Evolutionary conservation across 1,140 invertebrate genomes (phyloP).

Genomic region (Drosophila kanapiae): DNA sequence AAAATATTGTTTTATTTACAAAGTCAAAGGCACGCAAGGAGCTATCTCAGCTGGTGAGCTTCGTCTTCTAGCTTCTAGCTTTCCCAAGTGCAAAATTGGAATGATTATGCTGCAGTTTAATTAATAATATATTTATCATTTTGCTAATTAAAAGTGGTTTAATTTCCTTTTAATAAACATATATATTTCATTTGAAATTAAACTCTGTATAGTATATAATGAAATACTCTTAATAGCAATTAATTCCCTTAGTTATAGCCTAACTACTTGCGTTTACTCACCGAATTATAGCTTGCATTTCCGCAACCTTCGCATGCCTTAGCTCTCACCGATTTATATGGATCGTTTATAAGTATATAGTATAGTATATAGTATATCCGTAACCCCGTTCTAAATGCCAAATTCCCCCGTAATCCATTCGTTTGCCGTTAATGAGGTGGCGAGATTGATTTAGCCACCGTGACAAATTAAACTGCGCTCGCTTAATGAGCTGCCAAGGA

Average conservation of each 20-base stretch:
- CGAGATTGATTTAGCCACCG: slow-evolving; percentile 62
- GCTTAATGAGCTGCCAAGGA: slow-evolving; percentile 69
- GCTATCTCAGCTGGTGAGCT: not conserved
- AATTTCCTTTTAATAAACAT: not conserved
- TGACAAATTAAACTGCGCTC: slow-evolving; percentile 78
- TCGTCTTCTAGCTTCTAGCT: not conserved
- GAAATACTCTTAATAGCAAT: no score
- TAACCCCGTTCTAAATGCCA: slow-evolving; percentile 2
- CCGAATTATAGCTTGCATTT: not conserved
- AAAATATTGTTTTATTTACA: not conserved
- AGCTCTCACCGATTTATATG: slow-evolving; percentile 1
- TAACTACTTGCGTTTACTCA: not conserved
- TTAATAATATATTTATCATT: no score
- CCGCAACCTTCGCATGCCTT: not conserved
- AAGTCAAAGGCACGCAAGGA: not conserved
- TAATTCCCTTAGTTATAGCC: not conserved
- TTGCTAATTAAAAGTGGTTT: not conserved
- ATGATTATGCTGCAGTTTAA: no score
- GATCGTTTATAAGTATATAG: not conserved
- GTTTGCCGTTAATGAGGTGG: slow-evolving; percentile 58
- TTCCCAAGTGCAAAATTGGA: not conserved
- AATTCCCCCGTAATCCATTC: slow-evolving; percentile 19
- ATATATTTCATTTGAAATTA: not conserved
- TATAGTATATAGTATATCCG: not conserved
- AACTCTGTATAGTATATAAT: not conserved